Base-by-base conservation (phyloP, 2,113 vertebrate genomes). In the Pagrus major region DNA sequence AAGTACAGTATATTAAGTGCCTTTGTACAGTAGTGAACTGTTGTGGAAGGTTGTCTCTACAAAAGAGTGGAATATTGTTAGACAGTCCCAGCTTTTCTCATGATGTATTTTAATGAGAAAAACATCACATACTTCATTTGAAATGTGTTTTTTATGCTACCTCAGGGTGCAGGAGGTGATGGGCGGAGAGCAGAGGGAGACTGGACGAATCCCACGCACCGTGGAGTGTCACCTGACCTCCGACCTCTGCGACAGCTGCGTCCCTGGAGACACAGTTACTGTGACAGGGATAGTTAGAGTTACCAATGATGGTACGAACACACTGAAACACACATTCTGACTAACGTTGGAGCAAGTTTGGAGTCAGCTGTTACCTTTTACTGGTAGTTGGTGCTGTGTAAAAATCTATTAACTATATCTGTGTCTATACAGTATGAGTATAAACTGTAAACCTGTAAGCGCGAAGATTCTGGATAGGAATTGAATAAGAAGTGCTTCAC, bases 171-270 rank as follows among this genome's bases (percentile, higher is more conserved):
- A 99, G 93, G 98, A 99, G 91, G 83, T 97, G 69, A 97, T 97
- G 89, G 94, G 95, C 0, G 98, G 97, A 1, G 97, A 98, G 80
- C 97, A 99, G 78, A 93, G 95, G 81, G 98, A 99, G 92, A 95
- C 97, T 0, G 98, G 98, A 12, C 94, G 98, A 67, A 99, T 99
- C 85, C 98, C 98, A 1, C 96, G 98, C 59, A 98, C 97, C 0
- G 96, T 99, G 0, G 97, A 99, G 84, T 99, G 97, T 89, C 97
- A 99, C 54, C 95, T 99, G 80, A 92, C 95, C 60, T 95, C 98
- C 1, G 98, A 99, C 74, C 96, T 99, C 3, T 98, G 97, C 67
- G 98, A 99, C 91, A 97, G 97, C 92, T 97, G 97, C 74, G 97
- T 99, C 20, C 98, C 98, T 0, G 98, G 98, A 78, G 98, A 99